Evolutionary conservation across 2,113 vertebrate species (phyloP), one percentile per base, ranked within the genome.

Genomic region (Catharus minimus): DNA sequence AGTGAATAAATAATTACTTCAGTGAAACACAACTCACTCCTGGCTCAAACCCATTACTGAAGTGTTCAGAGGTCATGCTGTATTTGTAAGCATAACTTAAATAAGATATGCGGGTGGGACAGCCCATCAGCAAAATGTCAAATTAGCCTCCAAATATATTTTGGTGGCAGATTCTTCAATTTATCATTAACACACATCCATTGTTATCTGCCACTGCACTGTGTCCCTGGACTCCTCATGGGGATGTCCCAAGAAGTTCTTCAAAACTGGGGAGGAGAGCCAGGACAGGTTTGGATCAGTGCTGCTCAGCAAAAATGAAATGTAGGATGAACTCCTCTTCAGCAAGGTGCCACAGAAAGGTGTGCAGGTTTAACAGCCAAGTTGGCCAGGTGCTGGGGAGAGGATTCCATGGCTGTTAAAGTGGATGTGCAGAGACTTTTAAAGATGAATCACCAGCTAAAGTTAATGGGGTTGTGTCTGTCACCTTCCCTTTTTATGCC

Each of bases 1-100:
- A 92, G 72, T 68, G 92, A 90, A 94, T 93, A 96, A 94, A 95
- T 95, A 95, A 95, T 95, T 95, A 96, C 89, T 93, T 84, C 83
- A 95, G 82, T 33, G 73, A 78, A 90, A 82, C 81, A 84, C 84
- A 94, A 79, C 93, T 82, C 90, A 62, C 61, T 90, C 71, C 81
- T 94, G 83, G 86, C 92, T 94, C 89, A 87, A 91, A 91, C 82
- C 78, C 84, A 93, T 67, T 80, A 69, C 68, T 44, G 55, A 87
- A 92, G 47, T 38, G 27, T 73, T 92, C 30, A 0, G 24, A 85
- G 81, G 93, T 95, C 84, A 85, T 16, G 52, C 62, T 3, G 8
- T 58, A 56, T 95, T 95, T 85, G 78, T 79, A 89, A 90, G 83
- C 71, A 49, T 49, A 93, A 82, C 82, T 89, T 84, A 73, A 84